Evolutionary conservation across 2,797 vertebrate species (phyloP), one percentile per base, ranked within the genome.

Genomic region (Gadopsis bispinosus): DNA sequence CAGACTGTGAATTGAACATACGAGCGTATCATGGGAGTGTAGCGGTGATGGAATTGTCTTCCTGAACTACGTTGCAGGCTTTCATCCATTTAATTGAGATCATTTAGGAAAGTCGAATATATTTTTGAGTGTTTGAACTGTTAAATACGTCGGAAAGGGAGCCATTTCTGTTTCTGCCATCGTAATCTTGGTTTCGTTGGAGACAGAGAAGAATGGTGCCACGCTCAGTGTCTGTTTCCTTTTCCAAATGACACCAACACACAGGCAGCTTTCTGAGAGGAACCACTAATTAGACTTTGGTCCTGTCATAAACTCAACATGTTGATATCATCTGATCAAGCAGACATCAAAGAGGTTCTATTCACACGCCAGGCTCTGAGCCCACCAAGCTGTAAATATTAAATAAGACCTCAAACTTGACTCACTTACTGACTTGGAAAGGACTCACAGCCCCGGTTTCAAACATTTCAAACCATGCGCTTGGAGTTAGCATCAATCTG

Each of bases 371-470:
- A 83, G 77, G 75, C 74, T 82, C 6, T 12, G 66, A 78, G 77
- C 73, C 45, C 74, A 55, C 59, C 73, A 47, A 26, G 79, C 71
- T 65, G 79, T 89, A 75, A 87, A 87, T 89, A 87, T 92, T 85
- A 84, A 66, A 85, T 72, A 35, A 70, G 72, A 75, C 62, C 64
- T 80, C 63, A 77, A 83, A 73, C 73, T 75, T 20, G 31, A 72
- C 68, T 80, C 74, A 68, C 64, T 77, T 41, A 47, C 19, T 68
- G 70, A 75, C 61, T 75, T 53, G 65, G 63, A 50, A 39, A 16
- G 81, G 7, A 71, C 56, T 80, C 39, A 0, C 53, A 68, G 83
- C 3, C 66, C 72, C 56, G 66, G 39, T 84, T 86, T 79, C 20
- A 43, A 39, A 66, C 55, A 60, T 83, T 60, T 75, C 45, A 62